Base-by-base conservation (phyloP, 2,113 vertebrate genomes). In the Phylloscopus whistleri region DNA sequence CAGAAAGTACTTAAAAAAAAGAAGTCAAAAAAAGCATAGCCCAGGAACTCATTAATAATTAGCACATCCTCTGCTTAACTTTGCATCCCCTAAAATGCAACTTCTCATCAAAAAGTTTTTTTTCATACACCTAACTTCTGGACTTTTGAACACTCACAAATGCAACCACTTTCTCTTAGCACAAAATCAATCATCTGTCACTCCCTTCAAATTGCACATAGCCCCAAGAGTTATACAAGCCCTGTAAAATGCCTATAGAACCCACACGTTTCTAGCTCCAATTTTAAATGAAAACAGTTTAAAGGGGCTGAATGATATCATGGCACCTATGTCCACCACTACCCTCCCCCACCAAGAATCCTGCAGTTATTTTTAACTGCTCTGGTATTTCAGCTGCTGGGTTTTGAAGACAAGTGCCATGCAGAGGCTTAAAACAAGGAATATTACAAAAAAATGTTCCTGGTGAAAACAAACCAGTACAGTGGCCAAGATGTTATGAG, bases 261-360 rank as follows among this genome's bases (percentile, higher is more conserved):
- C 6, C 11, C 49, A 63, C 14, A 63, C 2, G 1, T 69, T 93
- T 75, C 49, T 51, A 33, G 27, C 15, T 58, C 19, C 1, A 2
- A 70, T 88, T 92, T 90, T 80, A 83, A 93, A 90, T 33, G 31
- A 76, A 85, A 95, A 82, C 41, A 62, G 18, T 80, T 80, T 75
- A 51, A 88, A 84, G 41, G 73, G 10, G 18, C 76, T 84, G 74
- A 72, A 35, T 1, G 7, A 23, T 22, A 78, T 43, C 59, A 87
- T 13, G 21, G 27, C 31, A 87, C 24, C 37, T 49, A 87, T 74
- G 95, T 89, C 39, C 13, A 77, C 24, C 37, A 44, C 17, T 23
- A 49, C 8, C 6, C 2, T 52, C 28, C 13, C 17, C 28, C 2
- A 7, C 1, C 23, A 81, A 70, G 52, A 89, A 67, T 39, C 22